phyloP scores from a whole-genome alignment of 2,797 vertebrate genomes.

The Adrianichthys oophorus region DNA sequence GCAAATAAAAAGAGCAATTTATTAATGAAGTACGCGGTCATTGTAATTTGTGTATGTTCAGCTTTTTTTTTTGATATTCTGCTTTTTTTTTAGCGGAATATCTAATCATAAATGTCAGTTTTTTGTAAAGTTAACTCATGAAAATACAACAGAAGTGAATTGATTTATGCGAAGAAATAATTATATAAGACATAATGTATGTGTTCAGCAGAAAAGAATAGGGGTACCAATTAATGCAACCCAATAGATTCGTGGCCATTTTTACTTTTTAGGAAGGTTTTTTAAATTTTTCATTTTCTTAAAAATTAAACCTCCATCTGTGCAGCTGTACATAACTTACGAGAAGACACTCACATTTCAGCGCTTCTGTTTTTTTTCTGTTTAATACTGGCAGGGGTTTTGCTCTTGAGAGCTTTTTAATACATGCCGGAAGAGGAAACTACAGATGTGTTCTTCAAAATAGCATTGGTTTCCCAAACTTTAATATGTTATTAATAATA shows the following conservation, averaged over 20 bases:
- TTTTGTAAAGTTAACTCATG: no score
- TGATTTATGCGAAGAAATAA: no score
- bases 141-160: no score
- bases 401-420: no score
- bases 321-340: background rate
- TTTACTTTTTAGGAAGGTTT: background rate
- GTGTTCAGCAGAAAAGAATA: no score
- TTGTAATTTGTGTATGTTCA: background rate
- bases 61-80: no score
- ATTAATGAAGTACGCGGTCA: background rate
- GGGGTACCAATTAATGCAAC: no score
- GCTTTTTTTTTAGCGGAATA: no score
- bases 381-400: background rate
- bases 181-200: no score
- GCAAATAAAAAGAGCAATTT: conserved; percentile 9
- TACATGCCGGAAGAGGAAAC: background rate
- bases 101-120: no score
- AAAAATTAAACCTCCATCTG: background rate
- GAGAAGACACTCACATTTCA: background rate
- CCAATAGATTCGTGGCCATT: background rate
- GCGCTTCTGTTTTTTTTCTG: background rate
- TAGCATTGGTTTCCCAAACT: background rate
- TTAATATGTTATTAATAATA: background rate
- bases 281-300: background rate
- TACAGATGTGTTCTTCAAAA: background rate